These are phyloP conservation scores for Syndactyla subalaris DNA, from an alignment of 2,797 vertebrate species.

Conservation along the genomic window DNA sequence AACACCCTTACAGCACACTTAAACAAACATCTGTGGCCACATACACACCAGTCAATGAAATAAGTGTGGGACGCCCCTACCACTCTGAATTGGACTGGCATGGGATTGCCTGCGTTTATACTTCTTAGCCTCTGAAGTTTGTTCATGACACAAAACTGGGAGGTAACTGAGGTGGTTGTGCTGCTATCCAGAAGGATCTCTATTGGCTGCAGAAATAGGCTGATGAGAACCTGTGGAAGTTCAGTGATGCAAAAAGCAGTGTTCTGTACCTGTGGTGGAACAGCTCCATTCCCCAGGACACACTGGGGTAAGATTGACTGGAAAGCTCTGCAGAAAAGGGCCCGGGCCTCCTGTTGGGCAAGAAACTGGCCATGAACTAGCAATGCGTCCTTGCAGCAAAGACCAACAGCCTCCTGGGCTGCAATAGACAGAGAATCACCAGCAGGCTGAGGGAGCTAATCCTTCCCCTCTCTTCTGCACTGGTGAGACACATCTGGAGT, in stretches of 20 bases:
- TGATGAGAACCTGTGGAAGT: not conserved
- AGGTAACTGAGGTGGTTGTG: not conserved
- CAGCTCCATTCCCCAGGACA: not conserved
- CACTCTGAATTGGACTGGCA: not conserved
- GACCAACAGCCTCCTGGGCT: not conserved
- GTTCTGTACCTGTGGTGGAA: not conserved
- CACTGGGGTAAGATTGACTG: not conserved
- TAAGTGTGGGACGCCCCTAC: not conserved
- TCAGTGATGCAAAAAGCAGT: not conserved
- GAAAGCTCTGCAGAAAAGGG: not conserved
- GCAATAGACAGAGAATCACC: not conserved
- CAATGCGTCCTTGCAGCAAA: not conserved
- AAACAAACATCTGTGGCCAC: not conserved
- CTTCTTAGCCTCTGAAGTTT: not conserved
- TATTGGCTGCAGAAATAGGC: not conserved
- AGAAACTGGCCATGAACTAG: not conserved
- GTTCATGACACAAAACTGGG: not conserved
- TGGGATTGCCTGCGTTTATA: not conserved
- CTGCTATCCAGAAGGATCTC: not conserved
- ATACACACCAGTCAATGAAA: not conserved
- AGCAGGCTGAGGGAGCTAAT: not conserved
- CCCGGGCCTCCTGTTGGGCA: not conserved
- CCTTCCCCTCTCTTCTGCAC: not conserved
- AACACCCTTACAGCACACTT: not conserved
- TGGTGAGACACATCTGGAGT: not conserved